Percentiles rank a stretch among this genome's conserved stretches.
Conservation (phyloP, 1,140 invertebrate genomes). For the Cotesia typhae region DNA sequence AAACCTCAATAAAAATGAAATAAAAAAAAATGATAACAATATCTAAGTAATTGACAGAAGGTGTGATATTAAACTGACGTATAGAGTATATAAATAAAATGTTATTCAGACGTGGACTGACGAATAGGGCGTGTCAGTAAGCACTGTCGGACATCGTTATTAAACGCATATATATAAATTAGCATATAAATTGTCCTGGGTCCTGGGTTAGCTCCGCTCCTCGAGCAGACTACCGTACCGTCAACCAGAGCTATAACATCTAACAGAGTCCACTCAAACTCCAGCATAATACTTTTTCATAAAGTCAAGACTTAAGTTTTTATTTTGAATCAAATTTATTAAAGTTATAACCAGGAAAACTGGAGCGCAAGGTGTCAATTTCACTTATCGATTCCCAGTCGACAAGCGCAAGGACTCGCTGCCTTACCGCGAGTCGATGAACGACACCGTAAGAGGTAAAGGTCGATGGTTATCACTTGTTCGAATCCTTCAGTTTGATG, state of each 20-base stretch:
- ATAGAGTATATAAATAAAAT: background rate
- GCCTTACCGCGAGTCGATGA: conserved; percentile 45
- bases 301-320: background rate
- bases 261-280: too few relatives aligned
- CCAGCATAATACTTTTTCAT: too few relatives aligned
- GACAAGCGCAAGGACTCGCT: conserved; percentile 39
- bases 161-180: conserved; percentile 65
- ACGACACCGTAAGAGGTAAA: conserved; percentile 31
- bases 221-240: too few relatives aligned
- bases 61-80: too few relatives aligned
- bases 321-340: background rate
- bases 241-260: too few relatives aligned
- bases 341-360: background rate
- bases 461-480: conserved; percentile 28
- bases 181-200: conserved; percentile 65
- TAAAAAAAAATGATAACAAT: too few relatives aligned
- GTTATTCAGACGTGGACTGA: conserved; percentile 46
- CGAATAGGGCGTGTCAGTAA: conserved; percentile 60
- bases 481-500: background rate
- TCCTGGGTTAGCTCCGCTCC: conserved; percentile 42
- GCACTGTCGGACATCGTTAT: conserved; percentile 65
- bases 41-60: too few relatives aligned
- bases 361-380: conserved; percentile 32
- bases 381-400: conserved; percentile 40
- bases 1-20: too few relatives aligned